Percentiles rank a stretch among this genome's conserved stretches.
These are phyloP conservation scores for Phrynocephalus guinanensis DNA, from an alignment of 2,797 vertebrate genomes.

Conservation along the genomic window DNA sequence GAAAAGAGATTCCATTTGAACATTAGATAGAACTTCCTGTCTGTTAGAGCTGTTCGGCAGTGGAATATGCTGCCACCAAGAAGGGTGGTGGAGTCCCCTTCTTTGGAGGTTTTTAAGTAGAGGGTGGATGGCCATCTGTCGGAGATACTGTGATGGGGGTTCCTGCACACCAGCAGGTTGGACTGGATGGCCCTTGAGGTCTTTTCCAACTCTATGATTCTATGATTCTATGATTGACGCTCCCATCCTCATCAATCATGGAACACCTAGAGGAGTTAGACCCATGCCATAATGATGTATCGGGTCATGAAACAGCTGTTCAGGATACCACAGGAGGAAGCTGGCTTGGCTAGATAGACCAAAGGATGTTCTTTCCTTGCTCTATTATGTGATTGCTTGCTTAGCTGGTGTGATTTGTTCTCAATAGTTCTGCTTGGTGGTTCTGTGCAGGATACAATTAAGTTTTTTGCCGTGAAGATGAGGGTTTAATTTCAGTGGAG, in stretches of 20 bases:
- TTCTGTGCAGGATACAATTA: constrained; percentile 34
- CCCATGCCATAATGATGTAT: not conserved
- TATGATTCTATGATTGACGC: not conserved
- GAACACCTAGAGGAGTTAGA: not conserved
- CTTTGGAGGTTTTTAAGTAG: too few relatives aligned
- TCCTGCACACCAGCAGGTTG: too few relatives aligned
- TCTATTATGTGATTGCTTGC: not conserved
- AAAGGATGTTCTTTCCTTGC: not conserved
- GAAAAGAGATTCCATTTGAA: too few relatives aligned
- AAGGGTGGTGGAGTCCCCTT: too few relatives aligned
- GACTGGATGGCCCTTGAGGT: too few relatives aligned
- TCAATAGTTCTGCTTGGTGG: constrained; percentile 35
- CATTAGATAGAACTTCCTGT: too few relatives aligned
- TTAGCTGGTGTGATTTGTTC: constrained; percentile 3
- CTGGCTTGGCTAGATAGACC: not conserved
- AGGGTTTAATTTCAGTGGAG: constrained; percentile 66
- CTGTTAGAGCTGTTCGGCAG: too few relatives aligned
- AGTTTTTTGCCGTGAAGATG: constrained; percentile 57
- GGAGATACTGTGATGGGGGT: too few relatives aligned
- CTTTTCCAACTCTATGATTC: too few relatives aligned
- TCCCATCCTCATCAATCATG: not conserved
- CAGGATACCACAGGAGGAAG: not conserved
- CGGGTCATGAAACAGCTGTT: not conserved
- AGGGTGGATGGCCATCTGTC: too few relatives aligned
- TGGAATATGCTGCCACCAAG: too few relatives aligned